Evolutionary conservation across 2,113 vertebrate genomes (phyloP), one percentile per base, ranked within the genome.

Genomic region (Silurus asotus): DNA sequence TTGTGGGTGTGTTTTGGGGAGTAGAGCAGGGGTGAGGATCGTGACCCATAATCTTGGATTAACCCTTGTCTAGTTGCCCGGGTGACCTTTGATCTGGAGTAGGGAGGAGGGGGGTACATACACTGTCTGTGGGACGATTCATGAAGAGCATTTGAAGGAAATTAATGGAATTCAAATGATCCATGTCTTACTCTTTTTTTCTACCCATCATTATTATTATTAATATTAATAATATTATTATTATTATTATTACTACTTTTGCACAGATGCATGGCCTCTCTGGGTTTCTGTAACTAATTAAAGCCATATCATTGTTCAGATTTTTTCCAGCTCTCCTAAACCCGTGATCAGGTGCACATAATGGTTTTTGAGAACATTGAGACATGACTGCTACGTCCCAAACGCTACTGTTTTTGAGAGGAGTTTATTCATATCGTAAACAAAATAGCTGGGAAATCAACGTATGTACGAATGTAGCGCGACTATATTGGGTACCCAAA

Each of bases 41-140:
- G 90, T 89, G 91, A 93, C 91, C 90, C 89, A 91, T 93, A 94
- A 92, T 93, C 92, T 88, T 85, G 91, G 93, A 93, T 95, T 93
- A 93, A 89, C 90, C 56, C 23, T 23, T 20, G 90, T 90, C 89
- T 90, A 92, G 92, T 94, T 91, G 91, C 91, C 91, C 91, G 88
- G 93, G 92, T 92, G 91, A 93, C 88, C 83, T 84, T 84, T 84
- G 82, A 49, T 61, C 56, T 56, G 25, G 20, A 13, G 55, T 23
- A 37, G 11, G 9, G 37, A 2, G 70, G 23, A 5, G 45, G 45
- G 0, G 13, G 37, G 37, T 37, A 37, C 37, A 23, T 20, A 74
- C 20, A 51, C 70, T n/a, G 48, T 51, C 72, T 14, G 20, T 49
- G 48, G 19, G 48, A 75, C 2, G 48, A 51, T 51, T 75, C 45